Evolutionary conservation across 2,888 invertebrate genomes (phyloP), one percentile per base, ranked within the genome.

Genomic region (Elegia similella): DNA sequence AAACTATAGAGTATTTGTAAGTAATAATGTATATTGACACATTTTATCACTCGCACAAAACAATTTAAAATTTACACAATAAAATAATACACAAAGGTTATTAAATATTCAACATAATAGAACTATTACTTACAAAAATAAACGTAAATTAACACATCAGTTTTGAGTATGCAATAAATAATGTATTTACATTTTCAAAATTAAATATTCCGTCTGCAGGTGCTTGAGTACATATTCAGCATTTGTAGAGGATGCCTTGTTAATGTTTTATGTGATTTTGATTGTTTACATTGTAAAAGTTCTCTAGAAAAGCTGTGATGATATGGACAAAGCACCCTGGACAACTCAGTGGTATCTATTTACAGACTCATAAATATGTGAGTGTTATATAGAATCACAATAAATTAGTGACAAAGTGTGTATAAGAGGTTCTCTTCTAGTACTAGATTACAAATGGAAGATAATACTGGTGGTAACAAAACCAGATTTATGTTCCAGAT

Each of bases 11-110:
- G 16, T 67, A 63, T 69, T 64, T 80, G 78, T 81, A 85, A 82
- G 84, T 87, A 84, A 84, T 87, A 77, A 85, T 88, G 83, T 90
- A 88, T 89, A 89, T 89, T 89, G 87, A 89, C 84, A 86, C 82
- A 81, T 84, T 82, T 83, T 82, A 86, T 87, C 87, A 86, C 85
- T 82, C 87, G 80, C 89, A 90, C 89, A 84, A 87, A 88, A 83
- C 90, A 89, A 77, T 82, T 86, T 87, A 89, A 82, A 90, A 86
- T 88, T 86, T 87, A 88, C 82, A 88, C 76, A 78, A 81, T 82
- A 85, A 82, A 86, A 82, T 78, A 78, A 84, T 86, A 84, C 79
- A 84, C 78, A 80, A 78, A 79, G 66, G 70, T 80, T 78, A 78
- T 83, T 85, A 84, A 84, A 85, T 85, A 84, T 76, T 84, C 79